Evolutionary conservation across 30 jellyfish, hydroid and myxozoan genomes (phyloP).

Genomic region (Rhopilema esculentum): DNA sequence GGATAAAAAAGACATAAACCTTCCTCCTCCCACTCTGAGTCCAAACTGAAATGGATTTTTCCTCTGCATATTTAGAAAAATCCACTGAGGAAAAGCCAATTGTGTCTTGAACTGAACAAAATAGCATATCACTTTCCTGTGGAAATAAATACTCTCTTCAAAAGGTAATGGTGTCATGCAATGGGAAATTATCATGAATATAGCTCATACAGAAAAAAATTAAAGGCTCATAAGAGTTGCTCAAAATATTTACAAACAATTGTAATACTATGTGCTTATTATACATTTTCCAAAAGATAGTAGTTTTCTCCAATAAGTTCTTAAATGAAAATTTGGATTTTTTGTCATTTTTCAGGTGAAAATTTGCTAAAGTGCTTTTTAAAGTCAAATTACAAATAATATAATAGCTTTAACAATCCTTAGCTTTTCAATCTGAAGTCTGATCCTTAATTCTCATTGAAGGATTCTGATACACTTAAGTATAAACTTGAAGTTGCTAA

Average conservation of each 20-base stretch:
- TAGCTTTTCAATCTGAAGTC: no score
- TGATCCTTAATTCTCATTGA: no score
- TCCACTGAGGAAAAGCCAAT: slow-evolving; percentile 26
- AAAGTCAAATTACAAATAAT: no score
- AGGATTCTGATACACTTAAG: no score
- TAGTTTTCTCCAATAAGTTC: no score
- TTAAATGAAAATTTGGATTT: no score
- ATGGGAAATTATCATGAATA: background rate
- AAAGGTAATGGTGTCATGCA: background rate
- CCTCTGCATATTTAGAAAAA: slow-evolving; percentile 75
- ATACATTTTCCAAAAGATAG: no score
- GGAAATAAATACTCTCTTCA: background rate
- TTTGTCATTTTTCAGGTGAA: no score
- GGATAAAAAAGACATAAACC: slow-evolving; percentile 7
- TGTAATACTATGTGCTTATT: no score
- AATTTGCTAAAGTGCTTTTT: no score
- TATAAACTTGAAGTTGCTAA: no score
- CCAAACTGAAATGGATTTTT: slow-evolving; percentile 88
- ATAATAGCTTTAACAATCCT: no score
- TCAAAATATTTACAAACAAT: background rate
- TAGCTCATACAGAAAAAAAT: background rate
- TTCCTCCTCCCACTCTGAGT: slow-evolving; percentile 89
- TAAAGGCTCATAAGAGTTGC: background rate
- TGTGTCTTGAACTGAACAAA: slow-evolving; percentile 69
- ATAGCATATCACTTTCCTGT: slow-evolving; percentile 14